Percentiles rank a stretch among this genome's conserved stretches.
phyloP scores from a whole-genome alignment of 2,888 invertebrate species.

The Cosmia pyralina region DNA sequence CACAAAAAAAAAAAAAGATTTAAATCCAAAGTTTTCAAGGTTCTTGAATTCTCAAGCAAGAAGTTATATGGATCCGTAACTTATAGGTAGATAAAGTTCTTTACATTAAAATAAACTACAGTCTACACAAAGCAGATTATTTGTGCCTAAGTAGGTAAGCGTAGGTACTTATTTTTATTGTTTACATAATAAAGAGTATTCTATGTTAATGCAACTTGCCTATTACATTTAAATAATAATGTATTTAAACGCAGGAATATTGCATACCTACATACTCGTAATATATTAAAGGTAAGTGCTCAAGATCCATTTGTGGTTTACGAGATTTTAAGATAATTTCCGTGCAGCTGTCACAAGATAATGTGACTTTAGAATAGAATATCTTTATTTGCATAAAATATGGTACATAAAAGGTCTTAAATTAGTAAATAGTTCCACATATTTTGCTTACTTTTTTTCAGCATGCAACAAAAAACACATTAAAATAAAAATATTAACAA shows the following conservation, averaged over 20 bases:
- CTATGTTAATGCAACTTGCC: constrained; percentile 15
- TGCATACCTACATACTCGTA: neutral
- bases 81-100: neutral
- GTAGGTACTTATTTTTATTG: neutral
- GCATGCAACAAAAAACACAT: too few species aligned
- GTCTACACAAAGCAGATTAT: neutral
- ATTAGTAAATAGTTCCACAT: too few species aligned
- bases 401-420: too few species aligned
- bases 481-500: too few species aligned
- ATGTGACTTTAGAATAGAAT: constrained; percentile 19
- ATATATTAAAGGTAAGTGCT: neutral
- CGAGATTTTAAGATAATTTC: constrained; percentile 26
- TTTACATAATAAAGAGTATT: too few species aligned
- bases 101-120: neutral
- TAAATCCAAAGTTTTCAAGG: neutral
- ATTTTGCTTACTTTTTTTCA: too few species aligned
- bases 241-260: constrained; percentile 7
- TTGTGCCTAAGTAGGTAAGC: neutral
- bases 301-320: constrained; percentile 45
- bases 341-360: neutral
- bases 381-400: too few species aligned
- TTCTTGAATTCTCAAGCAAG: neutral
- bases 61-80: neutral
- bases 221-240: constrained; percentile 39
- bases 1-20: too few species aligned